phyloP scores from a whole-genome alignment of 2,888 invertebrate genomes.

The Drosophila falleni region DNA sequence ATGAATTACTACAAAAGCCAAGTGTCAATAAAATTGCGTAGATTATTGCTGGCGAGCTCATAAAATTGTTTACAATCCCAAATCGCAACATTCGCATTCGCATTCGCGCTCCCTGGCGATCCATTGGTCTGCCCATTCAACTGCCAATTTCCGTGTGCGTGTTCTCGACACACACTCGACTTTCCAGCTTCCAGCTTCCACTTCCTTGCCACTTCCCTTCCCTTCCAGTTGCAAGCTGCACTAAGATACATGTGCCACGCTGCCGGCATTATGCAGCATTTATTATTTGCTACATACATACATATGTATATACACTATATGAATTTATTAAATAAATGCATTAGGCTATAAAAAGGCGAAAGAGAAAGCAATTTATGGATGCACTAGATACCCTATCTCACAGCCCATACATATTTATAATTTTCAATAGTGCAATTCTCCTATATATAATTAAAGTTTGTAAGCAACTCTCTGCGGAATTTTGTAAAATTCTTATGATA shows the following conservation, averaged over 20 bases:
- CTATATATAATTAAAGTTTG: not conserved
- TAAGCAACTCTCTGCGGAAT: not conserved
- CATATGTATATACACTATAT: slow-evolving; percentile 49
- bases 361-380: slow-evolving; percentile 8
- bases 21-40: slow-evolving; percentile 81
- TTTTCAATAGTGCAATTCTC: not conserved
- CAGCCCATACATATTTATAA: not conserved
- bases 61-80: slow-evolving; percentile 79
- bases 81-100: not conserved
- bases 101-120: slow-evolving; percentile 10
- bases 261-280: slow-evolving; percentile 61
- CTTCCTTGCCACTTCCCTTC: not conserved
- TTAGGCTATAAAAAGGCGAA: slow-evolving; percentile 58
- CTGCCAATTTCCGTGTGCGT: slow-evolving; percentile 73
- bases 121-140: slow-evolving; percentile 65
- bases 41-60: slow-evolving; percentile 79
- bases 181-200: not conserved
- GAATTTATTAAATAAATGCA: slow-evolving; percentile 83
- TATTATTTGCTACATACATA: slow-evolving; percentile 28
- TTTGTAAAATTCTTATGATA: not conserved
- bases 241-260: slow-evolving; percentile 38
- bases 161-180: slow-evolving; percentile 36
- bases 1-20: slow-evolving; percentile 66
- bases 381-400: slow-evolving; percentile 22
- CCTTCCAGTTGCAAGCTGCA: not conserved